Evolutionary conservation across 2,113 vertebrate genomes (phyloP).

Genomic region (Cavia porcellus): DNA sequence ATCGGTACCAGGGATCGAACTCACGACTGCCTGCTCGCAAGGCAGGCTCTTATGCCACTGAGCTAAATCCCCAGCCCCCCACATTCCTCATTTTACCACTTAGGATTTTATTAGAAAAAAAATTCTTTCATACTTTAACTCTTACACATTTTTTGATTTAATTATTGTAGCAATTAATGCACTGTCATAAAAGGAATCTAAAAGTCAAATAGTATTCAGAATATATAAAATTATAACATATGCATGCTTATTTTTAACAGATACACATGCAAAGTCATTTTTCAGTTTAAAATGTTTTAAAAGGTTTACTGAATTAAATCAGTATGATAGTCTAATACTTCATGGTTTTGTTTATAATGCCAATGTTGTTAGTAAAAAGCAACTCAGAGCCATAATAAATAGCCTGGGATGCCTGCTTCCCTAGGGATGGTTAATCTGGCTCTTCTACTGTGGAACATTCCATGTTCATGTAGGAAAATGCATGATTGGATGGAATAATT

Average conservation of each 20-base stretch:
- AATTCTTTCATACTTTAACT: slow-evolving; percentile 22
- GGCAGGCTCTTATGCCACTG: too few species aligned
- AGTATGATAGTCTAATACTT: slow-evolving; percentile 11
- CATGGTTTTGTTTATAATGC: slow-evolving; percentile 58
- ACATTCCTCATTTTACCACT: background rate
- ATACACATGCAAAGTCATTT: background rate
- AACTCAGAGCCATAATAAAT: slow-evolving; percentile 21
- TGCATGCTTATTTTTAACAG: slow-evolving; percentile 29
- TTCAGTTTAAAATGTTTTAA: slow-evolving; percentile 35
- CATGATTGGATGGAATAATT: slow-evolving; percentile 69
- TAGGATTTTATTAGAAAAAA: slow-evolving; percentile 7
- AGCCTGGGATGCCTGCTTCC: background rate
- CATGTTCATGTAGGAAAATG: slow-evolving; percentile 25
- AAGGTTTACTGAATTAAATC: slow-evolving; percentile 32
- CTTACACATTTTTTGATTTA: background rate
- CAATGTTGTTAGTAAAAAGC: slow-evolving; percentile 27
- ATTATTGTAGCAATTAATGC: background rate
- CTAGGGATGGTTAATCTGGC: slow-evolving; percentile 57
- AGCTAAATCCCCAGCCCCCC: too few species aligned
- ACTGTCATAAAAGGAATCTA: background rate
- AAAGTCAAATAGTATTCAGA: slow-evolving; percentile 33
- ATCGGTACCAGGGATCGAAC: too few species aligned
- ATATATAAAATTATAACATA: slow-evolving; percentile 47
- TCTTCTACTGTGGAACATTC: slow-evolving; percentile 58
- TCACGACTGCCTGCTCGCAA: too few species aligned